Evolutionary conservation across 2,797 vertebrate species (phyloP).

Genomic region (Telmatherina bonti): DNA sequence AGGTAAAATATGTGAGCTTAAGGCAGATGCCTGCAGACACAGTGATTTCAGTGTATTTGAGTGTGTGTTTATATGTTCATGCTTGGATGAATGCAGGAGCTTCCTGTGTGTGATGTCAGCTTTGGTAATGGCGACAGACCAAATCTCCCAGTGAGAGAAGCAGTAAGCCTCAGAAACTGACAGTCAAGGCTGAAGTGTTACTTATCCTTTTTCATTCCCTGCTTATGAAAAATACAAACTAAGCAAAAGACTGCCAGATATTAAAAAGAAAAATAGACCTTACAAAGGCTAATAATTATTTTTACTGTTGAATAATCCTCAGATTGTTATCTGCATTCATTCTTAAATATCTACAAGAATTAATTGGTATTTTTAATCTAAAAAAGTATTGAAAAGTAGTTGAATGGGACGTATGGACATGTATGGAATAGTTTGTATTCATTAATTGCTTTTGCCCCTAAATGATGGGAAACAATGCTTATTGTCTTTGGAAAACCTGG

Average conservation of each 20-base stretch:
- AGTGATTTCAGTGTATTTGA: conserved; percentile 5
- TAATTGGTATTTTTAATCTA: too few relatives aligned
- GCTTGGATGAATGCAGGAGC: conserved; percentile 7
- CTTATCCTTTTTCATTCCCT: neutral
- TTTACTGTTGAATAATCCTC: neutral
- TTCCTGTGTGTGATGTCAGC: conserved; percentile 22
- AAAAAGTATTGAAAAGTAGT: neutral
- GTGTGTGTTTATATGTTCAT: conserved; percentile 7
- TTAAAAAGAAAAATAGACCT: too few relatives aligned
- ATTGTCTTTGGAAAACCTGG: neutral
- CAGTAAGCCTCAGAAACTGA: conserved; percentile 13
- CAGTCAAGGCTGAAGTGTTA: conserved; percentile 16
- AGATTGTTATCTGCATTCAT: neutral
- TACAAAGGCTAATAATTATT: too few relatives aligned
- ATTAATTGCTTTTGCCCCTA: neutral
- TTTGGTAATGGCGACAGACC: conserved; percentile 36
- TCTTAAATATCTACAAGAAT: neutral
- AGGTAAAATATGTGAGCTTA: conserved; percentile 19
- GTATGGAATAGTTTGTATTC: neutral
- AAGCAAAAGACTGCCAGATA: too few relatives aligned
- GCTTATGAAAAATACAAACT: too few relatives aligned
- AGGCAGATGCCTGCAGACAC: conserved; percentile 29
- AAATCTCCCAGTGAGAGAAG: conserved; percentile 28
- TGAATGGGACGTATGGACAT: neutral
- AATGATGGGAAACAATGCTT: neutral